phyloP scores from a whole-genome alignment of 2,888 invertebrate genomes.

The Chouioia cunea region DNA sequence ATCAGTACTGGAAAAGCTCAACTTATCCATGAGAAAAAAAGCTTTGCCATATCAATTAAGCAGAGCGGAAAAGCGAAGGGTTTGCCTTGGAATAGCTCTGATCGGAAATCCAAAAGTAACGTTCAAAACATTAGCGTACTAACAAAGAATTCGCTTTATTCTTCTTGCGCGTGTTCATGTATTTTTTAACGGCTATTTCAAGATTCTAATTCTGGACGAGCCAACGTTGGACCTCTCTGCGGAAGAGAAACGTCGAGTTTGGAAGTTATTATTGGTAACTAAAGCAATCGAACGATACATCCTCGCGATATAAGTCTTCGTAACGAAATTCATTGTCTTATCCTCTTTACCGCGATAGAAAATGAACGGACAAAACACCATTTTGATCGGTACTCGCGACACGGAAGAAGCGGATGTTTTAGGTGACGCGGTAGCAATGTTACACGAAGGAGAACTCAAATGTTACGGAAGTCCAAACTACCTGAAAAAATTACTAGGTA shows the following conservation, averaged over 20 bases:
- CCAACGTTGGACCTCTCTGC: too few relatives aligned
- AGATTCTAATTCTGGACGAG: conserved; percentile 69
- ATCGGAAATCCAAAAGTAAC: too few relatives aligned
- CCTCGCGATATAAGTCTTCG: background rate
- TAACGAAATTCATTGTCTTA: background rate
- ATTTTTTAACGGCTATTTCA: conserved; percentile 1
- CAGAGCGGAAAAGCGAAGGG: conserved; percentile 73
- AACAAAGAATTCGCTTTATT: too few relatives aligned
- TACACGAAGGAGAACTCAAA: conserved; percentile 80
- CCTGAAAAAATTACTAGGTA: conserved; percentile 79
- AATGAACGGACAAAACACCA: conserved; percentile 79
- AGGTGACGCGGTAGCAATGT: conserved; percentile 90
- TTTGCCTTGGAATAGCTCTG: too few relatives aligned
- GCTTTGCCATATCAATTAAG: conserved; percentile 76
- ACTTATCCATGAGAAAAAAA: conserved; percentile 75
- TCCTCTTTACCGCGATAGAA: conserved; percentile 60
- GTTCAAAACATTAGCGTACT: too few relatives aligned
- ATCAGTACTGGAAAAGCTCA: conserved; percentile 74
- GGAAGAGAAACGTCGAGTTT: too few relatives aligned
- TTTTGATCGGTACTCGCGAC: conserved; percentile 91
- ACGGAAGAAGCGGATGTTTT: conserved; percentile 96
- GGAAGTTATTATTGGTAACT: too few relatives aligned
- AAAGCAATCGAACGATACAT: too few relatives aligned
- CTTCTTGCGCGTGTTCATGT: too few relatives aligned
- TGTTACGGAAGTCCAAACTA: conserved; percentile 87